Conservation (phyloP, 2,888 invertebrate genomes). For the Ganaspis brasiliensis region DNA sequence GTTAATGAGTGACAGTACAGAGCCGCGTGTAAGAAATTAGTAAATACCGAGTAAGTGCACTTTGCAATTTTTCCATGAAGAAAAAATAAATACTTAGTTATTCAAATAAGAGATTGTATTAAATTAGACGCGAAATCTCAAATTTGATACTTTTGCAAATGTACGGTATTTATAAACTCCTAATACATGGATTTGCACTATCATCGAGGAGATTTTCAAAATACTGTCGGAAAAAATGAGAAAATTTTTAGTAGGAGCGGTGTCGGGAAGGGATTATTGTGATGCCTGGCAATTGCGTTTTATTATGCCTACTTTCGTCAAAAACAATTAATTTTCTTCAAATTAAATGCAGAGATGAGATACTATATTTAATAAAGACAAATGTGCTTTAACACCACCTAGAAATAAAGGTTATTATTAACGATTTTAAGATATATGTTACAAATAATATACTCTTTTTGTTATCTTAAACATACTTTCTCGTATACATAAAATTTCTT, state of each 20-base stretch:
- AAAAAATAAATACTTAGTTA: no score
- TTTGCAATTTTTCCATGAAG: no score
- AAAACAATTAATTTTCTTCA: conserved; percentile 50
- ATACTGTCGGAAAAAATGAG: neutral
- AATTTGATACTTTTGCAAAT: no score
- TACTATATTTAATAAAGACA: conserved; percentile 68
- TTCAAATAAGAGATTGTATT: no score
- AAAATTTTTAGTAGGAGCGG: conserved; percentile 71
- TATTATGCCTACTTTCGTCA: conserved; percentile 78
- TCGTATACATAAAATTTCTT: no score
- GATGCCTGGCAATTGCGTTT: conserved; percentile 80
- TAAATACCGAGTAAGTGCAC: no score
- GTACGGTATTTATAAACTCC: neutral
- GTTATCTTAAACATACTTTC: no score
- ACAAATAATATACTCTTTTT: no score
- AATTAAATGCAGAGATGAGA: conserved; percentile 56
- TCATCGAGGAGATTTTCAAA: neutral
- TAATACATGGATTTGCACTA: neutral
- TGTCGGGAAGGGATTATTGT: conserved; percentile 77
- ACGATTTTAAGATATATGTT: neutral
- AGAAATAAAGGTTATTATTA: conserved; percentile 74
- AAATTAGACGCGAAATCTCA: no score
- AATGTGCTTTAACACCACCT: conserved; percentile 76
- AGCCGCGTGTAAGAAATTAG: no score
- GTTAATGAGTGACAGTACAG: no score